phyloP scores from a whole-genome alignment of 2,888 invertebrate genomes.

The Pemphredon lugubris region DNA sequence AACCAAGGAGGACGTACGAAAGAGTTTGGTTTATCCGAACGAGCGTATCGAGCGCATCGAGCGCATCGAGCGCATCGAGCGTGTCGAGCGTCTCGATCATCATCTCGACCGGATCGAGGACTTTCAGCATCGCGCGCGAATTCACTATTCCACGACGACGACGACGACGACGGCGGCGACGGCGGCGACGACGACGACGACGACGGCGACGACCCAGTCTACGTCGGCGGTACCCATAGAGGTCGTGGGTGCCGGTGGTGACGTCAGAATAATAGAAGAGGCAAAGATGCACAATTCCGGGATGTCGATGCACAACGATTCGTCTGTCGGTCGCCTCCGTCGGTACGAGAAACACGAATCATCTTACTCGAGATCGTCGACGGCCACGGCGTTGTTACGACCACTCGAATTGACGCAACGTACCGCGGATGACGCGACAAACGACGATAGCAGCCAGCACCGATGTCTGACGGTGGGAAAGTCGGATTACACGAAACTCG shows the following conservation, averaged over 20 bases:
- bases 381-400: conserved; percentile 57
- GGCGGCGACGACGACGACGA: too few species aligned
- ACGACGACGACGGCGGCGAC: too few species aligned
- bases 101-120: too few species aligned
- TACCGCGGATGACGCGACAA: conserved; percentile 57
- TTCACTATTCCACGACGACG: conserved; percentile 57
- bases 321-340: conserved; percentile 17
- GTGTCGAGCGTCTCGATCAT: too few species aligned
- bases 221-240: too few species aligned
- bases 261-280: conserved; percentile 66
- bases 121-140: conserved; percentile 42
- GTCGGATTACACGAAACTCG: conserved; percentile 75
- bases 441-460: too few species aligned
- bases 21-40: conserved; percentile 70
- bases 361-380: too few species aligned
- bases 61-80: too few species aligned
- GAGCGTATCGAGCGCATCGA: too few species aligned
- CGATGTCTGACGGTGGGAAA: conserved; percentile 61
- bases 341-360: conserved; percentile 62
- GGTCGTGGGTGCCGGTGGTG: conserved; percentile 54
- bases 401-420: conserved; percentile 63
- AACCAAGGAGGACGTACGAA: conserved; percentile 73
- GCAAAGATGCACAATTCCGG: conserved; percentile 52
- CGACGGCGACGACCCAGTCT: too few species aligned
- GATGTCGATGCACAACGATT: conserved; percentile 12